These are phyloP conservation scores for Drosophila insularis DNA, from an alignment of 1,140 invertebrate species.

Conservation along the genomic window DNA sequence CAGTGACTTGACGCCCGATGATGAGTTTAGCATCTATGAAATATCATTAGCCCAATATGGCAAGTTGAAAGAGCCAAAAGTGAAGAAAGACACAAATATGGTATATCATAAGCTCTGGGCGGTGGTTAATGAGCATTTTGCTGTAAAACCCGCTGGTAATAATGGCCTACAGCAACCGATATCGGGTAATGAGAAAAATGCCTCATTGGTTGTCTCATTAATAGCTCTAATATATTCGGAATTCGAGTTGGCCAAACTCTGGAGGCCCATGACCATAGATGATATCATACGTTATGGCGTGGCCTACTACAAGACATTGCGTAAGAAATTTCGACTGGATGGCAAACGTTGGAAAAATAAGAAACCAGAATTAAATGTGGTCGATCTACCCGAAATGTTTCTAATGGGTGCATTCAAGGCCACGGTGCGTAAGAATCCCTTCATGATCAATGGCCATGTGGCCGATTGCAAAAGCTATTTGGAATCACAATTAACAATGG, in stretches of 20 bases:
- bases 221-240: constrained; percentile 72
- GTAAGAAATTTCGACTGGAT: constrained; percentile 68
- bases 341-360: constrained; percentile 74
- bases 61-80: constrained; percentile 51
- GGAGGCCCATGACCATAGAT: constrained; percentile 65
- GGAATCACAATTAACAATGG: constrained; percentile 75
- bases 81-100: constrained; percentile 13
- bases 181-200: constrained; percentile 65
- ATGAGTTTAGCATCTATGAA: constrained; percentile 73
- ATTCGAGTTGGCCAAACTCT: constrained; percentile 64
- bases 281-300: constrained; percentile 69
- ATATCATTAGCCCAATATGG: constrained; percentile 65
- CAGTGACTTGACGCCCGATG: constrained; percentile 45
- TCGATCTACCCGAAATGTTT: constrained; percentile 74
- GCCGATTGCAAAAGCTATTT: constrained; percentile 66
- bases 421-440: constrained; percentile 66
- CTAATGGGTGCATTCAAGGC: constrained; percentile 76
- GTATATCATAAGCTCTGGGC: constrained; percentile 63
- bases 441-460: constrained; percentile 71
- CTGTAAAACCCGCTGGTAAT: constrained; percentile 62
- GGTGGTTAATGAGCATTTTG: constrained; percentile 74
- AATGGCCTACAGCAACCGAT: constrained; percentile 71
- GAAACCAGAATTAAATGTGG: constrained; percentile 73
- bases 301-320: constrained; percentile 70
- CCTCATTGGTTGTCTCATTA: constrained; percentile 66